These are phyloP conservation scores for Sternotherus odoratus DNA, from an alignment of 2,797 vertebrate genomes.

Conservation along the genomic window DNA sequence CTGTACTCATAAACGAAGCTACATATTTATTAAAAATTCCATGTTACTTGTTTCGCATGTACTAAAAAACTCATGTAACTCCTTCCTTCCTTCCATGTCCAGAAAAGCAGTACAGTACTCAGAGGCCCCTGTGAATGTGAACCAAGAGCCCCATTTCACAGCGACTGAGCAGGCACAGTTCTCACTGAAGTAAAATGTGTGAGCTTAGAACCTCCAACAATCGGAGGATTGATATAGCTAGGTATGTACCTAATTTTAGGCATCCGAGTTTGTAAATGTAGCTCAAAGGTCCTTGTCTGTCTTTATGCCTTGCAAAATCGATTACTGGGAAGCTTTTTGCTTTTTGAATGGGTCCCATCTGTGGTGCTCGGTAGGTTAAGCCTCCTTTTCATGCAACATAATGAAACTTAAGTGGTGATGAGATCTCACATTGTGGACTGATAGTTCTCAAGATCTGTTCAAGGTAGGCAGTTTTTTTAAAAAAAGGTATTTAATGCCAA, in stretches of 20 bases:
- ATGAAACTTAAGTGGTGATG: not conserved
- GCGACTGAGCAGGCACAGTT: not conserved
- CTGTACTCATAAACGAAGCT: not conserved
- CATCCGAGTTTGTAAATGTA: not conserved
- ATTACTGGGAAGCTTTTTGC: not conserved
- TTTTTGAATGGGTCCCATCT: not conserved
- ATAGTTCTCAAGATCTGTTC: not conserved
- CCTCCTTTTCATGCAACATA: not conserved
- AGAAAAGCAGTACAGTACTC: not conserved
- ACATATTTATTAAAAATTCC: not conserved
- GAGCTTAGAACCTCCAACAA: not conserved
- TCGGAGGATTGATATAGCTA: not conserved
- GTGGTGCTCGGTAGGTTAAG: not conserved
- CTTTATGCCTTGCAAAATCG: not conserved
- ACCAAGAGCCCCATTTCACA: not conserved
- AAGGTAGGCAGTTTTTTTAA: rapidly evolving
- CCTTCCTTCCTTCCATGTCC: not conserved
- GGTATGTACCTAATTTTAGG: not conserved
- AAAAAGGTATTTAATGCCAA: conserved; percentile 9
- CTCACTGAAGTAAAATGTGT: not conserved
- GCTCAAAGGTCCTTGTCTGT: not conserved
- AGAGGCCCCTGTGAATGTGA: not conserved
- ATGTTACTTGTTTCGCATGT: not conserved
- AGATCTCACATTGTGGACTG: not conserved
- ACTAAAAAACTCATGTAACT: not conserved